A percentile compares a stretch with the other conserved stretches of the same genome.
Conservation (phyloP, 92 coral and sea anemone species). For the Heliopora coerulea region DNA sequence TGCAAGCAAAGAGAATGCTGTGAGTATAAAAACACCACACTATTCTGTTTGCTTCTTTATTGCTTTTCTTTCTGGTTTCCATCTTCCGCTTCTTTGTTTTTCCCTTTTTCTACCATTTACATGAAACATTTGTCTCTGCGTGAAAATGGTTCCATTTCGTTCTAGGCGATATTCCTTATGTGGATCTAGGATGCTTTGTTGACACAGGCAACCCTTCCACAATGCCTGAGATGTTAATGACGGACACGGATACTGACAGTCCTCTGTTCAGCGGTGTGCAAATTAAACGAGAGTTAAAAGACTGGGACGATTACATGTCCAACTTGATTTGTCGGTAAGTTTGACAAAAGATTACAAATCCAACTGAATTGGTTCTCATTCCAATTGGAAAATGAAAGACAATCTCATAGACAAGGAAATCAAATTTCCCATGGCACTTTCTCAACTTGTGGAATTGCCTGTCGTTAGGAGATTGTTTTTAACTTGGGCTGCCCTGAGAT, state of each 20-base stretch:
- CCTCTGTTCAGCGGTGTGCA: conserved; percentile 68
- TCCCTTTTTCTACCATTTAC: neutral
- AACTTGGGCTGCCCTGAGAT: too few relatives aligned
- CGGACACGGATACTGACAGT: conserved; percentile 67
- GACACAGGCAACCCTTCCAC: conserved; percentile 69
- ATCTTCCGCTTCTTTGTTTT: neutral
- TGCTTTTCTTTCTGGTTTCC: too few relatives aligned
- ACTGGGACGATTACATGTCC: conserved; percentile 73
- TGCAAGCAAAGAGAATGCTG: conserved; percentile 74
- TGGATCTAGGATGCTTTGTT: conserved; percentile 87
- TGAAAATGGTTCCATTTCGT: neutral
- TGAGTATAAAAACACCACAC: conserved; percentile 47
- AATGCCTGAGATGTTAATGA: conserved; percentile 75
- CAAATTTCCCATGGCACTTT: too few relatives aligned
- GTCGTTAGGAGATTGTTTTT: too few relatives aligned
- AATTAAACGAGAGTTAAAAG: conserved; percentile 47
- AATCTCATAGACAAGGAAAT: too few relatives aligned
- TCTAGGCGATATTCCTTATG: conserved; percentile 72
- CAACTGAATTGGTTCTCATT: too few relatives aligned
- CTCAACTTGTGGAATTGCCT: too few relatives aligned
- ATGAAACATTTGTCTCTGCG: too few relatives aligned
- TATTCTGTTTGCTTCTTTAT: too few relatives aligned
- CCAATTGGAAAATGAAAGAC: too few relatives aligned
- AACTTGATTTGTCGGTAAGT: conserved; percentile 83
- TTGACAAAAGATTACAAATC: too few relatives aligned